These are phyloP conservation scores for Melanostigma gelatinosum DNA, from an alignment of 2,113 vertebrate genomes.

Conservation along the genomic window DNA sequence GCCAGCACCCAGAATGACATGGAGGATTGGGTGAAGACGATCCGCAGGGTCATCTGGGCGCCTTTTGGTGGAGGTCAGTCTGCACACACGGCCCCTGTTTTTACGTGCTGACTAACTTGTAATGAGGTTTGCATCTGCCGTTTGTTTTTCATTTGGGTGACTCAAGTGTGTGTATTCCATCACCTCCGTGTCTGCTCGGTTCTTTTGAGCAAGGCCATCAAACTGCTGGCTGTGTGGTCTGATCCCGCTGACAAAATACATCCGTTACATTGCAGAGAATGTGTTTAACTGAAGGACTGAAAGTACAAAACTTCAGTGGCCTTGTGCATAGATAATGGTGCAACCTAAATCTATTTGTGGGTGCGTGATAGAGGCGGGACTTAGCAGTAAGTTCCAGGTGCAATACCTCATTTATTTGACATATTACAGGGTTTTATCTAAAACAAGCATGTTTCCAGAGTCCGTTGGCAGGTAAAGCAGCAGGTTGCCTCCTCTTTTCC, in stretches of 20 bases:
- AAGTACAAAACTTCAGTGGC: not conserved
- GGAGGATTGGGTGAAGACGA: conserved; percentile 99
- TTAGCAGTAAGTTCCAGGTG: not conserved
- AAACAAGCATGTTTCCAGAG: not conserved
- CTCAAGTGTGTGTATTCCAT: not conserved
- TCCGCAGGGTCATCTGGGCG: conserved; percentile 98
- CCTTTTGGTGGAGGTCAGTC: conserved; percentile 98
- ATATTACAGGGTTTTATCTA: not conserved
- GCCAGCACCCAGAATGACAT: conserved; percentile 98
- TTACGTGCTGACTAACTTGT: not conserved
- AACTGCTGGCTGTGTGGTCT: not conserved
- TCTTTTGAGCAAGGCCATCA: not conserved
- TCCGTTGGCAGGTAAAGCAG: not conserved
- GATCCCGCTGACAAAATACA: not conserved
- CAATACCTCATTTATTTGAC: not conserved
- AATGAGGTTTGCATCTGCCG: not conserved
- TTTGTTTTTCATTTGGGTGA: not conserved
- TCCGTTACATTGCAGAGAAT: not conserved
- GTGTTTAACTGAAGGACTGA: not conserved
- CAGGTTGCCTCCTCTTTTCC: not conserved
- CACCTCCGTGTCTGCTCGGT: not conserved
- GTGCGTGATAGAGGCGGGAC: not conserved
- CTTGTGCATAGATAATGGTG: not conserved
- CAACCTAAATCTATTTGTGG: not conserved
- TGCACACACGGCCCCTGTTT: not conserved